Conservation (phyloP, 2,113 vertebrate genomes). For the Myiopsitta monachus region DNA sequence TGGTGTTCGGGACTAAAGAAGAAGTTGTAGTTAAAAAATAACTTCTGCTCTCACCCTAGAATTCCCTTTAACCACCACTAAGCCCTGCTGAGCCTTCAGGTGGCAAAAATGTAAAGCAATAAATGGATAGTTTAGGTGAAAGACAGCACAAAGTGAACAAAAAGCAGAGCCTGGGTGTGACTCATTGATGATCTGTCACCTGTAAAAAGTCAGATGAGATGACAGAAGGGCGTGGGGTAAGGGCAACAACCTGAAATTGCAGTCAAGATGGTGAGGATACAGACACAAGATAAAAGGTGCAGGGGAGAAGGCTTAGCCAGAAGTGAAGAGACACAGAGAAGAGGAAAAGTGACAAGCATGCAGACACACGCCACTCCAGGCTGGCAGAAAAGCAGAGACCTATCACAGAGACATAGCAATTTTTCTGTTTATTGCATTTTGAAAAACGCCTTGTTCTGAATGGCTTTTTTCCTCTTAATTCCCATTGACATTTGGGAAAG, state of each 20-base stretch:
- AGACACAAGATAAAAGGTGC: background rate
- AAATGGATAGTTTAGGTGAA: background rate
- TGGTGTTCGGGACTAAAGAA: background rate
- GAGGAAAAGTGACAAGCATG: background rate
- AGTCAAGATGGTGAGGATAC: background rate
- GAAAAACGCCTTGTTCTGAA: background rate
- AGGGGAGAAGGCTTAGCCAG: background rate
- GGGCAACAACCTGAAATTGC: background rate
- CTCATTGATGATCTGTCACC: background rate
- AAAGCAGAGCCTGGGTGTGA: background rate
- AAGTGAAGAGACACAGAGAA: background rate
- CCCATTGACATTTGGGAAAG: constrained; percentile 10
- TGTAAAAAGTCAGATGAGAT: background rate
- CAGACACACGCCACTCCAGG: background rate
- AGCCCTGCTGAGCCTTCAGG: background rate
- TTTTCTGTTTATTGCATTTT: constrained; percentile 10
- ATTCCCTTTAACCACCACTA: background rate
- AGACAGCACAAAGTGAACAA: background rate
- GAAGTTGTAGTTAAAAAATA: background rate
- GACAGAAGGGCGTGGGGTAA: background rate
- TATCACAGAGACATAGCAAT: background rate
- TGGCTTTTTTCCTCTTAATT: background rate
- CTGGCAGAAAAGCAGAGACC: background rate
- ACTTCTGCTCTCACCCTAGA: background rate
- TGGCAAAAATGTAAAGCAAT: background rate